Conservation (phyloP, 2,888 invertebrate species). For the Agonopterix arenella region DNA sequence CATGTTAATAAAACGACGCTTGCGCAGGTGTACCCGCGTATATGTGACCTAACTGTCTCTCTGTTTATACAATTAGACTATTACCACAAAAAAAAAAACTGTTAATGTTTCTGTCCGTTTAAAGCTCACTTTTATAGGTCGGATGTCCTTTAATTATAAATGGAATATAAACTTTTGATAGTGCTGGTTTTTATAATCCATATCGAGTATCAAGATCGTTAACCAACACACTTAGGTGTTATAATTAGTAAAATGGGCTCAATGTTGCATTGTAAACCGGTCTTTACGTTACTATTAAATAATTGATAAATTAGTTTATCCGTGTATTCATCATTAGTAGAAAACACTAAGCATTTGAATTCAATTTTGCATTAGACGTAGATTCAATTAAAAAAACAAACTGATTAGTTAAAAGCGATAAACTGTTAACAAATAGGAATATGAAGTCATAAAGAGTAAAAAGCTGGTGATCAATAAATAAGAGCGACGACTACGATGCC, state of each 20-base stretch:
- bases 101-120: neutral
- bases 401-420: slow-evolving; percentile 42
- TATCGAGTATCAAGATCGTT: slow-evolving; percentile 1
- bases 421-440: slow-evolving; percentile 53
- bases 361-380: slow-evolving; percentile 41
- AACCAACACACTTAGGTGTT: slow-evolving; percentile 3
- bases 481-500: slow-evolving; percentile 47
- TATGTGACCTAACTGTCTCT: neutral
- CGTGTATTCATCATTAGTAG: slow-evolving; percentile 24
- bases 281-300: slow-evolving; percentile 29
- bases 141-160: slow-evolving; percentile 1
- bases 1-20: slow-evolving; percentile 37
- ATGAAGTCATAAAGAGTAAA: slow-evolving; percentile 57
- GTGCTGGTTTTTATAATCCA: neutral
- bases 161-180: slow-evolving; percentile 1
- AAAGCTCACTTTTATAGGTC: slow-evolving; percentile 2
- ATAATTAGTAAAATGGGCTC: slow-evolving; percentile 5
- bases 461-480: slow-evolving; percentile 60
- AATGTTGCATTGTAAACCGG: slow-evolving; percentile 3
- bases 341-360: slow-evolving; percentile 30
- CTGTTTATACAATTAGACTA: slow-evolving; percentile 19
- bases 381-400: slow-evolving; percentile 56
- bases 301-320: slow-evolving; percentile 31
- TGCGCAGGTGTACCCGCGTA: slow-evolving; percentile 23
- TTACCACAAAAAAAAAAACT: slow-evolving; percentile 12